These are phyloP conservation scores for Epiblema foenella DNA, from an alignment of 2,888 invertebrate species.

Conservation along the genomic window DNA sequence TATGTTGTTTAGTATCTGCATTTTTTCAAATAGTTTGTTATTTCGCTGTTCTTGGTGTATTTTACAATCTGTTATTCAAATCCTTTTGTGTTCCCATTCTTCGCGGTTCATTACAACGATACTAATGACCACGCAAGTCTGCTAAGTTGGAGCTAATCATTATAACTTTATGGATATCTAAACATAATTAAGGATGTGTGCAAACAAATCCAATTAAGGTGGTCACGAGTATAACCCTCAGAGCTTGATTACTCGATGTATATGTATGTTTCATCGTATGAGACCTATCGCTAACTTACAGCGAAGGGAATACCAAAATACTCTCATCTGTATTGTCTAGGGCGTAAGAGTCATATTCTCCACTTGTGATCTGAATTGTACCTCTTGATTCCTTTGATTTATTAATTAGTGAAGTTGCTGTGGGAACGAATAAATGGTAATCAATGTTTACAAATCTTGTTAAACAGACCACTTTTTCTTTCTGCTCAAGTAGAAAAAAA, in stretches of 20 bases:
- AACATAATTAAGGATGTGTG: constrained; percentile 28
- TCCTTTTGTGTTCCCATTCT: not conserved
- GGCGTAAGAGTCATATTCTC: not conserved
- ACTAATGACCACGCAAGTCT: not conserved
- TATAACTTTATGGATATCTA: constrained; percentile 33
- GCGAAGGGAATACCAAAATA: not conserved
- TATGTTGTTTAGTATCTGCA: too few relatives aligned
- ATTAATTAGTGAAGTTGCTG: constrained; percentile 44
- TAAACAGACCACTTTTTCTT: too few relatives aligned
- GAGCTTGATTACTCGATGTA: constrained; percentile 35
- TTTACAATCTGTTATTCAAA: not conserved
- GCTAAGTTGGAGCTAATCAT: constrained; percentile 19
- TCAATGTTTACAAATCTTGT: constrained; percentile 19
- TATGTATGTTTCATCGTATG: constrained; percentile 11
- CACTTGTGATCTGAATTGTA: not conserved
- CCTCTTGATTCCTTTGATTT: constrained; percentile 37
- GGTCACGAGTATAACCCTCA: constrained; percentile 15
- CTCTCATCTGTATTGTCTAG: not conserved
- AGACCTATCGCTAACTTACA: not conserved
- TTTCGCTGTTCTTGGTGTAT: too few relatives aligned
- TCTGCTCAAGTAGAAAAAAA: not conserved
- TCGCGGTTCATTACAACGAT: not conserved
- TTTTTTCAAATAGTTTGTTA: too few relatives aligned
- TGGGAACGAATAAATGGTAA: constrained; percentile 27
- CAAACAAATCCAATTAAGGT: constrained; percentile 32